Evolutionary conservation across 2,888 invertebrate genomes (phyloP).

Genomic region (Anticlea derivata): DNA sequence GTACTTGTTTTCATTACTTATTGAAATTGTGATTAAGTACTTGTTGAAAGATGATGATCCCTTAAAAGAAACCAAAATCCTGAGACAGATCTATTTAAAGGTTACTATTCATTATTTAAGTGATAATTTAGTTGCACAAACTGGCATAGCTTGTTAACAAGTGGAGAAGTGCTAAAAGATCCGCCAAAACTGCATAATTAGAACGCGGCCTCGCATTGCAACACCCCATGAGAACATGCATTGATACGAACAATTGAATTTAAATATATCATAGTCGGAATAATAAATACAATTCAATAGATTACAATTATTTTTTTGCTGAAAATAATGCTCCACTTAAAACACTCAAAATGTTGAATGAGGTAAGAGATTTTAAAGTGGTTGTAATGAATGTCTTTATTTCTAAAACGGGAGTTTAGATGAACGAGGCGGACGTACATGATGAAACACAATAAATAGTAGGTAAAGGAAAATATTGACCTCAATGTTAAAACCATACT

Average conservation of each 20-base stretch:
- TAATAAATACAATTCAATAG: conserved; percentile 19
- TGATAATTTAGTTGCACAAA: conserved; percentile 57
- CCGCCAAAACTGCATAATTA: conserved; percentile 57
- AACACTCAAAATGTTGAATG: not conserved
- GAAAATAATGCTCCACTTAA: not conserved
- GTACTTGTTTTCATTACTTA: too few relatives aligned
- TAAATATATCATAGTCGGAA: conserved; percentile 45
- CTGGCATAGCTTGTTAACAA: conserved; percentile 54
- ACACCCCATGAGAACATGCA: conserved; percentile 65
- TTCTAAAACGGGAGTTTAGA: too few relatives aligned
- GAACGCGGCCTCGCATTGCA: conserved; percentile 72
- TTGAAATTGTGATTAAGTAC: too few relatives aligned
- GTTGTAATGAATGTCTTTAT: too few relatives aligned
- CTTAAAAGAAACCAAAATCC: too few relatives aligned
- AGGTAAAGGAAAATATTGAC: too few relatives aligned
- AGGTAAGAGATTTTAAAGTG: not conserved
- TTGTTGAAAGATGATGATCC: too few relatives aligned
- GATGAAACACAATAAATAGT: too few relatives aligned
- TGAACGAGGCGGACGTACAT: too few relatives aligned
- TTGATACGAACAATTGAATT: conserved; percentile 56
- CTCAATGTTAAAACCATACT: too few relatives aligned
- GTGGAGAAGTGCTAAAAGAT: conserved; percentile 66
- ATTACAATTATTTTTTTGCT: not conserved
- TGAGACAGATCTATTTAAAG: too few relatives aligned
- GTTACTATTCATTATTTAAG: conserved; percentile 2